Evolutionary conservation across 2,888 invertebrate genomes (phyloP).

Genomic region (Oxyscelio sp.): DNA sequence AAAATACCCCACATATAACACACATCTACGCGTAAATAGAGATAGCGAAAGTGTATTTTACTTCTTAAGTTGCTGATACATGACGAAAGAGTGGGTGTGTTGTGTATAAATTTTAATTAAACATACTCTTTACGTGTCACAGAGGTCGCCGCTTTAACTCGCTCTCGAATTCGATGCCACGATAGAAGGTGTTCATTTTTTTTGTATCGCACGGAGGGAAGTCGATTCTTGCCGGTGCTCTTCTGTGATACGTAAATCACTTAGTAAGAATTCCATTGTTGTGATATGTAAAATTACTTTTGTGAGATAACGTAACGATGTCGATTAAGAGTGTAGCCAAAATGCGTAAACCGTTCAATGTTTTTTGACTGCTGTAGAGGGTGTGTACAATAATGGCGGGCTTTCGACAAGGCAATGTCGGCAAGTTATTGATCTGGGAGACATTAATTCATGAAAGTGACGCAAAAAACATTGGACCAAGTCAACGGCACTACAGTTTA

Average conservation of each 20-base stretch:
- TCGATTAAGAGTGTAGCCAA: conserved; percentile 51
- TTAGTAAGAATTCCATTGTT: conserved; percentile 71
- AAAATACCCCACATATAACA: conserved; percentile 50
- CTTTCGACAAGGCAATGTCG: too few relatives aligned
- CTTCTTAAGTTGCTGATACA: conserved; percentile 67
- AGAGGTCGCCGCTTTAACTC: conserved; percentile 16
- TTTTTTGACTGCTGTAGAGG: too few relatives aligned
- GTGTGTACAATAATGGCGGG: too few relatives aligned
- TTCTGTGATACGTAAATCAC: not conserved
- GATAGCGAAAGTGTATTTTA: conserved; percentile 52
- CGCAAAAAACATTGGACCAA: conserved; percentile 45
- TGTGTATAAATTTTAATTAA: conserved; percentile 46
- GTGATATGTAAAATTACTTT: conserved; percentile 70
- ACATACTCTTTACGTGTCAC: conserved; percentile 54
- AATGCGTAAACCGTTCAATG: conserved; percentile 44
- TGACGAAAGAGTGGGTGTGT: conserved; percentile 44
- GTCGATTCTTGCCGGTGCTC: not conserved
- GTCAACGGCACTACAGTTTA: conserved; percentile 55
- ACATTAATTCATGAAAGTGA: too few relatives aligned
- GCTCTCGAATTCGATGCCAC: conserved; percentile 1
- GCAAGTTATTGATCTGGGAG: too few relatives aligned
- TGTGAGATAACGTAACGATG: conserved; percentile 56
- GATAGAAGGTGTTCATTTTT: conserved; percentile 1
- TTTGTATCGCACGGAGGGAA: too few relatives aligned
- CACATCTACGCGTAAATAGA: conserved; percentile 41